Evolutionary conservation across 1,140 invertebrate species (phyloP).

Genomic region (Tetraneura akinire): DNA sequence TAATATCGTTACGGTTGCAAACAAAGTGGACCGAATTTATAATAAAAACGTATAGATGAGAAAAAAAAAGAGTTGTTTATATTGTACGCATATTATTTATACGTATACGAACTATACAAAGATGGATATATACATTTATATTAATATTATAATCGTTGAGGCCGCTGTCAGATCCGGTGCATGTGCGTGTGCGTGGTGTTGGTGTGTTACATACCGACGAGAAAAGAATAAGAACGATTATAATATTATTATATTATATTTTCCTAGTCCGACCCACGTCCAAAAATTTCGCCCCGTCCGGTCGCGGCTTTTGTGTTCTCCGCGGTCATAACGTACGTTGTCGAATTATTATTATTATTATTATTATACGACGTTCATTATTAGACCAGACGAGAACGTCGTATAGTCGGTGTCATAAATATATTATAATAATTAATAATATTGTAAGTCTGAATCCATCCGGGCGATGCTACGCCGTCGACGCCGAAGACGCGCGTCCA

Average conservation of each 20-base stretch:
- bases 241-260: background rate
- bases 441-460: conserved; percentile 12
- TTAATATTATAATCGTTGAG: background rate
- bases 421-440: too few species aligned
- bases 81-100: background rate
- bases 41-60: background rate
- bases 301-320: conserved; percentile 15
- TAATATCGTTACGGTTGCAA: background rate
- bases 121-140: background rate
- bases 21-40: conserved; percentile 17
- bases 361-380: background rate
- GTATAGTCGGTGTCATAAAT: conserved; percentile 27
- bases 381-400: background rate
- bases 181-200: background rate
- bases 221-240: background rate
- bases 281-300: conserved; percentile 21
- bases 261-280: conserved; percentile 16
- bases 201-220: background rate
- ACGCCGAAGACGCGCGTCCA: background rate
- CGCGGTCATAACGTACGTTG: background rate
- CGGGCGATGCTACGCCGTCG: background rate
- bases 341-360: background rate
- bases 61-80: conserved; percentile 26
- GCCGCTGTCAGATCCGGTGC: background rate
- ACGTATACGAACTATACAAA: too few species aligned